phyloP scores from a whole-genome alignment of 1,140 invertebrate species.

The Parasteatoda tepidariorum region DNA sequence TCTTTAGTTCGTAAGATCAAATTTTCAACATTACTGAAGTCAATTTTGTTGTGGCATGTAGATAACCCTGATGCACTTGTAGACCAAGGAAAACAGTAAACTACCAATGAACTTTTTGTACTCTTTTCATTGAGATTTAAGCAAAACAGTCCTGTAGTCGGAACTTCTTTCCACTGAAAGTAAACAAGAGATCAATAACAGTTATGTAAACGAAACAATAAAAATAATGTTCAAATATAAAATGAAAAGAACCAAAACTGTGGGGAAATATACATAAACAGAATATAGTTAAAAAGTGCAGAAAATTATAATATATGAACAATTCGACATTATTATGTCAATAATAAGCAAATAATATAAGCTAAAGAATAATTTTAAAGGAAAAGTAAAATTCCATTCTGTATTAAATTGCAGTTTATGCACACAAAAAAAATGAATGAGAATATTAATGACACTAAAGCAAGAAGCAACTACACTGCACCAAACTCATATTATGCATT shows the following conservation, averaged over 20 bases:
- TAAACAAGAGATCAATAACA: not conserved
- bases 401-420: no score
- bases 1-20: not conserved
- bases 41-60: not conserved
- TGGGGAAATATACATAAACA: not conserved
- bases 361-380: no score
- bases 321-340: no score
- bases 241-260: not conserved
- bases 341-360: no score
- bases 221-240: no score
- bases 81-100: constrained; percentile 66
- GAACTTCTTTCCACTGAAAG: constrained; percentile 75
- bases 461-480: no score
- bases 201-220: no score
- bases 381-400: no score
- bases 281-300: not conserved
- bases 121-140: constrained; percentile 70
- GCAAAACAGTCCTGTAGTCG: constrained; percentile 78
- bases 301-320: no score
- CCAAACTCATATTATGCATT: no score
- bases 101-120: constrained; percentile 39
- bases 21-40: not conserved
- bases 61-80: constrained; percentile 46
- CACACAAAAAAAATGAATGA: no score
- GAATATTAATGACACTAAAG: no score